phyloP scores from a whole-genome alignment of 2,888 invertebrate species.

The Cheilosia soror region DNA sequence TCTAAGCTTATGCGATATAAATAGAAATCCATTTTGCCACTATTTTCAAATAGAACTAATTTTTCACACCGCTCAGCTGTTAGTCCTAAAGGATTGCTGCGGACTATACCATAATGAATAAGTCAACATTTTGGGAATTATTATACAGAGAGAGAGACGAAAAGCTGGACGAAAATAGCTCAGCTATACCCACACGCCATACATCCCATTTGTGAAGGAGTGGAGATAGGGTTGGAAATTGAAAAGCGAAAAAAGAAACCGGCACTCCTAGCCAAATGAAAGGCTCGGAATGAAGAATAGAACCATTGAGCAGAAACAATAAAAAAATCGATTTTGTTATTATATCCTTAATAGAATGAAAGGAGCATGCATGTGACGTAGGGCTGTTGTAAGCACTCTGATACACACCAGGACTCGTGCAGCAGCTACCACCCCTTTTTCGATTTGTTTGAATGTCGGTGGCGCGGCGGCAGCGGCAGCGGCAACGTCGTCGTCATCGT shows the following conservation, averaged over 20 bases:
- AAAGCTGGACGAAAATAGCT: slow-evolving; percentile 24
- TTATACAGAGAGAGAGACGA: neutral
- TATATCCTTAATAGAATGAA: slow-evolving; percentile 57
- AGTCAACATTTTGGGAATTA: slow-evolving; percentile 1
- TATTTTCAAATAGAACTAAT: neutral
- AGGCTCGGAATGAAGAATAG: slow-evolving; percentile 5
- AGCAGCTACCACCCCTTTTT: slow-evolving; percentile 39
- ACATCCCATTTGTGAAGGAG: neutral
- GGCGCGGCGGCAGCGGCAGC: slow-evolving; percentile 38
- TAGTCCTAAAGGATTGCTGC: neutral
- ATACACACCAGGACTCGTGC: slow-evolving; percentile 38
- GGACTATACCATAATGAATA: neutral
- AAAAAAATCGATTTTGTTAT: slow-evolving; percentile 70
- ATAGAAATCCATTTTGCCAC: slow-evolving; percentile 48
- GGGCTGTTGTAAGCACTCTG: slow-evolving; percentile 44
- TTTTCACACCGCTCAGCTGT: slow-evolving; percentile 13
- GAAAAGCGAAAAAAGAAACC: slow-evolving; percentile 44
- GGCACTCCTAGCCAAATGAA: slow-evolving; percentile 51
- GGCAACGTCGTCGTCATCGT: slow-evolving; percentile 41
- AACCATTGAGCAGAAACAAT: neutral
- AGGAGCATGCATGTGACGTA: slow-evolving; percentile 55
- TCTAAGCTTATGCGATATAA: slow-evolving; percentile 23
- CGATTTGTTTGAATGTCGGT: slow-evolving; percentile 59
- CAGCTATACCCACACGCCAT: neutral
- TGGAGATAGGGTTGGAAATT: slow-evolving; percentile 17